A percentile compares a stretch with the other conserved stretches of the same genome.
Conservation (phyloP, 2,113 vertebrate genomes). For the Sapayoa aenigma region DNA sequence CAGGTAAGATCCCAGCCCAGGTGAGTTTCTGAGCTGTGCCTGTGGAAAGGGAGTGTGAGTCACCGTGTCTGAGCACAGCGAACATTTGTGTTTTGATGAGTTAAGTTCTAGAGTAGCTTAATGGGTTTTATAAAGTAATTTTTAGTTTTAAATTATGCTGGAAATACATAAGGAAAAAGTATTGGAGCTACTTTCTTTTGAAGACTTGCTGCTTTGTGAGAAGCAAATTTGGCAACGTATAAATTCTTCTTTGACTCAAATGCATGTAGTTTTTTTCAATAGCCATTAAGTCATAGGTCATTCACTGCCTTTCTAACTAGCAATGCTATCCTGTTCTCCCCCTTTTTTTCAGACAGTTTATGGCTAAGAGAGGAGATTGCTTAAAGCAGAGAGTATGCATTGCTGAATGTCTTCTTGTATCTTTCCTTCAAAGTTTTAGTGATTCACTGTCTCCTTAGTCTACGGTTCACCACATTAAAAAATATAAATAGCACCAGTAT, state of each 20-base stretch:
- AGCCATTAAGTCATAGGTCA: fast-evolving
- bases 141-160: not conserved
- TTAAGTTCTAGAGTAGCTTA: not conserved
- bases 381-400: not conserved
- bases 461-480: not conserved
- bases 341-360: not conserved
- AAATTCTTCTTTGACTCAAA: not conserved
- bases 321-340: not conserved
- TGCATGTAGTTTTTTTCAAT: not conserved
- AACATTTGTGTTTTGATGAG: fast-evolving
- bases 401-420: not conserved
- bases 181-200: not conserved
- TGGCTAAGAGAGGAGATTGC: not conserved
- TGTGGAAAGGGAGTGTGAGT: not conserved
- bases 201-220: not conserved
- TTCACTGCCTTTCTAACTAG: not conserved
- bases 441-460: not conserved
- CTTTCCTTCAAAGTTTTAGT: not conserved
- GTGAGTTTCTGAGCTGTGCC: fast-evolving
- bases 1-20: slow-evolving; percentile 74
- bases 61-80: not conserved
- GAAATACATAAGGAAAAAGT: not conserved
- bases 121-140: not conserved
- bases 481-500: not conserved
- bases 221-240: not conserved